Evolutionary conservation across 2,888 invertebrate genomes (phyloP), one percentile per base, ranked within the genome.

Genomic region (Plebejus anna): DNA sequence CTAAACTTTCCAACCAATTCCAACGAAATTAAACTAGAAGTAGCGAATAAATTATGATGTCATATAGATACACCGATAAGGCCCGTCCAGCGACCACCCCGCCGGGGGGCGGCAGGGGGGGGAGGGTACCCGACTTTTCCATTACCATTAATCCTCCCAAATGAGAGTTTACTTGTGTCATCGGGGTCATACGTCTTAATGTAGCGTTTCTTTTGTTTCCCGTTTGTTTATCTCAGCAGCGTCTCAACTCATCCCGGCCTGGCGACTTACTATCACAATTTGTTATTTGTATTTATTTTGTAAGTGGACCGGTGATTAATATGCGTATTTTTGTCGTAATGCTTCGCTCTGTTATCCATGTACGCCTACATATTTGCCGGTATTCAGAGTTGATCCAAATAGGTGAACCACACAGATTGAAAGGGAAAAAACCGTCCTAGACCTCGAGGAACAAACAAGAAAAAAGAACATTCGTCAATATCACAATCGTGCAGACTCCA

Each of bases 131-230:
- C 84, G 86, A 87, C 86, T 87, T 87, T 86, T 87, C 87, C 87
- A 87, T 87, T 87, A 87, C 83, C 87, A 86, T 87, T 87, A 87
- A 87, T 87, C 86, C 86, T 83, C 79, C 82, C 82, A 83, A 85
- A 85, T 83, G 84, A 85, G 85, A 84, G 80, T 85, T 85, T 85
- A 85, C 84, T 82, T 82, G 84, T 84, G 84, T 85, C 84, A 84
- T 85, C 85, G 82, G 82, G 84, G 82, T 83, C 82, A 82, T 86
- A 84, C 82, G 83, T 86, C 85, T 85, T 86, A 83, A 86, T 86
- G 82, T 82, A 82, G 80, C 79, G 77, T 75, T 83, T 82, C 82
- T 82, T 83, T 84, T 83, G 82, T 82, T 84, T 82, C 77, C 76
- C 71, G 77, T 79, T 80, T 79, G 80, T 80, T 80, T 79, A 78